Conservation (phyloP, 2,888 invertebrate genomes). For the Tachina grossa region DNA sequence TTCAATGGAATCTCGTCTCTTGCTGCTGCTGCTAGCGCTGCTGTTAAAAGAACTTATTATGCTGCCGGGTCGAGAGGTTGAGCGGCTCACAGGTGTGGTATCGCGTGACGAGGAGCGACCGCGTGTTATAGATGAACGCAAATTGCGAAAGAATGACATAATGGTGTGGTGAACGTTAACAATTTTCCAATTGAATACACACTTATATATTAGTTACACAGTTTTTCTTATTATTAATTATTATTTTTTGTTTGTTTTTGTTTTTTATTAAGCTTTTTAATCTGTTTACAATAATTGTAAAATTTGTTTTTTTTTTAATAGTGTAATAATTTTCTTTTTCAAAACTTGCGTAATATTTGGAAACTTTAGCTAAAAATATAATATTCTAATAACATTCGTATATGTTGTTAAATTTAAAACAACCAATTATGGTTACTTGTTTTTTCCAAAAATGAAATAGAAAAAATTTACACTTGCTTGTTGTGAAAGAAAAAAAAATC, state of each 20-base stretch:
- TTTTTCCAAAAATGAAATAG: constrained; percentile 20
- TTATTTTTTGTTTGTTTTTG: neutral
- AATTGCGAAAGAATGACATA: constrained; percentile 81
- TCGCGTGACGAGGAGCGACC: constrained; percentile 81
- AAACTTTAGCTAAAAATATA: constrained; percentile 57
- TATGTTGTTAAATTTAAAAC: constrained; percentile 10
- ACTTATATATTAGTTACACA: neutral
- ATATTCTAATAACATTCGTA: constrained; percentile 35
- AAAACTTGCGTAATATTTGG: constrained; percentile 7
- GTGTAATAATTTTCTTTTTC: neutral
- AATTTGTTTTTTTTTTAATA: neutral
- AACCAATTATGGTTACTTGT: constrained; percentile 62
- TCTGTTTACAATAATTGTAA: constrained; percentile 15
- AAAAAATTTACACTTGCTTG: constrained; percentile 23
- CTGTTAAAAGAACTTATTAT: constrained; percentile 73
- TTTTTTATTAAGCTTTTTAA: neutral
- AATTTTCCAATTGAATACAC: constrained; percentile 32
- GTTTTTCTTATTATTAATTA: neutral
- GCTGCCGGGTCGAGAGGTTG: constrained; percentile 76
- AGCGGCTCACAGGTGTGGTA: constrained; percentile 78
- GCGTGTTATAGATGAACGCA: constrained; percentile 79
- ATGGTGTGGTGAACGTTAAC: constrained; percentile 61
- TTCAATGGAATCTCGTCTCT: constrained; percentile 78
- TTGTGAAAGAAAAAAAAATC: neutral
- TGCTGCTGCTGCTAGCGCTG: constrained; percentile 50